Conservation (phyloP, 1,140 invertebrate genomes). For the Cyclina sinensis region DNA sequence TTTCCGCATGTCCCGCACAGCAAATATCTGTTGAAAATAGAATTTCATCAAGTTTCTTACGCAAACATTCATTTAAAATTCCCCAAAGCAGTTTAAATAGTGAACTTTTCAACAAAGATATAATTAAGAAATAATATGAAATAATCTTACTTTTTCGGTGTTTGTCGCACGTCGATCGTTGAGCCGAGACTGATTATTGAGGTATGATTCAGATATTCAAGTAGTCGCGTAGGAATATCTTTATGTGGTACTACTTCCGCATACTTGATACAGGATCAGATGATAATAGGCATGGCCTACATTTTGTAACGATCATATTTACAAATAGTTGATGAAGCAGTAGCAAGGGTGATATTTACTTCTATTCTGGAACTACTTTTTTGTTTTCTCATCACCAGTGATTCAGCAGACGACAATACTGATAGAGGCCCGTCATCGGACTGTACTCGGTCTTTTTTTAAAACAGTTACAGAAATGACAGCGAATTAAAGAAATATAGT, state of each 20-base stretch:
- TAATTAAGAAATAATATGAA: not conserved
- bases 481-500: too few relatives aligned
- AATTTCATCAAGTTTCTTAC: too few relatives aligned
- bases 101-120: too few relatives aligned
- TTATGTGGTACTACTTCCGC: not conserved
- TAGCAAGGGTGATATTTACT: not conserved
- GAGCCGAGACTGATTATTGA: not conserved
- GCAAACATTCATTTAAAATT: too few relatives aligned
- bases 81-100: too few relatives aligned
- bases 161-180: not conserved
- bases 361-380: conserved; percentile 28
- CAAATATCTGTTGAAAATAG: too few relatives aligned
- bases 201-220: not conserved
- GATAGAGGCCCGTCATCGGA: too few relatives aligned
- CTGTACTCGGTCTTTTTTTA: too few relatives aligned
- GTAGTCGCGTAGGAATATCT: conserved; percentile 19
- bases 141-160: not conserved
- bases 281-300: not conserved
- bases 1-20: too few relatives aligned
- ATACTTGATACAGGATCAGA: not conserved
- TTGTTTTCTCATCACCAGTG: conserved; percentile 15
- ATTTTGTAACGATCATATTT: not conserved
- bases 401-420: conserved; percentile 7
- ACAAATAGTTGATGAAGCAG: not conserved
- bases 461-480: too few relatives aligned